phyloP scores from a whole-genome alignment of 2,888 invertebrate species.

The Pachymerium ferrugineum region DNA sequence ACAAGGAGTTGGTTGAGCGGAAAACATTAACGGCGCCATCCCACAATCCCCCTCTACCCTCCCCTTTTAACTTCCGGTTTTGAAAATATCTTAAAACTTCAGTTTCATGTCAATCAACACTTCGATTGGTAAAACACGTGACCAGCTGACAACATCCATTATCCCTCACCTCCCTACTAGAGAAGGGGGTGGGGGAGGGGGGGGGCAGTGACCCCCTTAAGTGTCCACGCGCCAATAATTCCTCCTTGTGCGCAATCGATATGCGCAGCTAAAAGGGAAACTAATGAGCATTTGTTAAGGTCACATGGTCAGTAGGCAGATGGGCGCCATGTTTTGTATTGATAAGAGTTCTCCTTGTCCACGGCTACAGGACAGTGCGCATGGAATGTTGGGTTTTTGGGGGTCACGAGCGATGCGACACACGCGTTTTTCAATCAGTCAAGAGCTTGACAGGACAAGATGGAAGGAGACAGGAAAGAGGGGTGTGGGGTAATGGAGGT shows the following conservation, averaged over 20 bases:
- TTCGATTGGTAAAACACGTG: background rate
- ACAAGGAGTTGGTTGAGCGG: constrained; percentile 8
- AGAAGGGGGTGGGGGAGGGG: background rate
- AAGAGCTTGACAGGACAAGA: constrained; percentile 5
- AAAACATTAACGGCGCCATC: background rate
- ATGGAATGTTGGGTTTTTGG: background rate
- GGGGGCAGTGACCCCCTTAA: background rate
- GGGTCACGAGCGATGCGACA: background rate
- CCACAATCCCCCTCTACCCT: background rate
- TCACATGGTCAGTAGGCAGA: background rate
- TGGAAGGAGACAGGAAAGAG: background rate
- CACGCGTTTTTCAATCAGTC: constrained; percentile 10
- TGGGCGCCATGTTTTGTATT: background rate
- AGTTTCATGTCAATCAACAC: background rate
- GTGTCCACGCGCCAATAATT: background rate
- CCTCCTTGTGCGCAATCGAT: background rate
- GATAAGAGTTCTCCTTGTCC: background rate
- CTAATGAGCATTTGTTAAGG: background rate
- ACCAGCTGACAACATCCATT: background rate
- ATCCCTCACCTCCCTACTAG: background rate
- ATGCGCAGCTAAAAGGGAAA: background rate
- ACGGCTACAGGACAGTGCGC: background rate
- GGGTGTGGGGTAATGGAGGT: too few species aligned
- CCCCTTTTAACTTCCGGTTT: too few species aligned
- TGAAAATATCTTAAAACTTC: too few species aligned